Conservation (phyloP, 2,113 vertebrate genomes). For the Erythrocebus patas region DNA sequence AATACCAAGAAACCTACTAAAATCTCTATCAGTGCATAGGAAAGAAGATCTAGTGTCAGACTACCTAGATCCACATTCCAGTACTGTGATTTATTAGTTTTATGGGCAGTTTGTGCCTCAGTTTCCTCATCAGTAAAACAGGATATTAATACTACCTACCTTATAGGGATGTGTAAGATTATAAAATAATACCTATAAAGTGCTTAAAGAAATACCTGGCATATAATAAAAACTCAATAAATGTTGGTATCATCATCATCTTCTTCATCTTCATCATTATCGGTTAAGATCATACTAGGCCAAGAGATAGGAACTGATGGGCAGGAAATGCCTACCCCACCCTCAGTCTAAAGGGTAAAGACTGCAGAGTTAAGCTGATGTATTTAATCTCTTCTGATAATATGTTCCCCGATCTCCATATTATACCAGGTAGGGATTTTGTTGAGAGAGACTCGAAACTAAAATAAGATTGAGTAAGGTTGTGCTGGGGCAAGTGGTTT, state of each 20-base stretch:
- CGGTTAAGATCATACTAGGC: not conserved
- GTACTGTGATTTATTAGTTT: not conserved
- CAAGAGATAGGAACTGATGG: not conserved
- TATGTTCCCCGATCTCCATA: not conserved
- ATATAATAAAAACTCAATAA: not conserved
- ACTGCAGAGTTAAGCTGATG: not conserved
- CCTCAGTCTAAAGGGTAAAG: not conserved
- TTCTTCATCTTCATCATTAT: not conserved
- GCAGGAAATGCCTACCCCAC: no score
- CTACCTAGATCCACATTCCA: not conserved
- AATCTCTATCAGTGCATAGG: not conserved
- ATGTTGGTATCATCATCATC: not conserved
- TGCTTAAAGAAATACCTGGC: not conserved
- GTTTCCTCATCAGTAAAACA: not conserved
- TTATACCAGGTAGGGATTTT: not conserved
- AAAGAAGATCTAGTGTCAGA: not conserved
- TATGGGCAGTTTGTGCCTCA: accelerated
- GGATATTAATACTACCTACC: not conserved
- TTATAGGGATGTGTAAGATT: not conserved
- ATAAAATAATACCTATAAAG: not conserved
- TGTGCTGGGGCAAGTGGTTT: not conserved
- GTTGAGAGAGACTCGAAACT: not conserved
- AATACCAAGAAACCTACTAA: not conserved
- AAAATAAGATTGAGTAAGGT: not conserved
- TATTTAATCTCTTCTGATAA: not conserved